Evolutionary conservation across 2,888 invertebrate species (phyloP).

Genomic region (Colletes collaris): DNA sequence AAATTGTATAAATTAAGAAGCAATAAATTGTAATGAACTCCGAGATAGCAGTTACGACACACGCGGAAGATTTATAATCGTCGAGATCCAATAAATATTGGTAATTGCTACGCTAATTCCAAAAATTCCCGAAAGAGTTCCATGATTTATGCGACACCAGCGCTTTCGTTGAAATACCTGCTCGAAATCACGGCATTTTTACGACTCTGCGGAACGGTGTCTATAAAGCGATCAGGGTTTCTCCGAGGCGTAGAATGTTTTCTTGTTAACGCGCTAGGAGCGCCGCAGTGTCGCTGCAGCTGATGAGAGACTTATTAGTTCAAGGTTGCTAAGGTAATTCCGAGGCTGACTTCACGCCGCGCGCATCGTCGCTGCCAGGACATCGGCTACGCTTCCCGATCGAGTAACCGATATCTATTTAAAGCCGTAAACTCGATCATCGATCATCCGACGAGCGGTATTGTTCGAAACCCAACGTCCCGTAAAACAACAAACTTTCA

Average conservation of each 20-base stretch:
- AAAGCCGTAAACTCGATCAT: constrained; percentile 35
- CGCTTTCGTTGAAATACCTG: constrained; percentile 27
- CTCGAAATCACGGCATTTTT: constrained; percentile 36
- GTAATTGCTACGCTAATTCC: constrained; percentile 40
- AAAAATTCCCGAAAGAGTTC: too few species aligned
- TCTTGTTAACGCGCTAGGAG: constrained; percentile 37
- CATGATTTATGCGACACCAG: constrained; percentile 34
- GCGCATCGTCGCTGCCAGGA: constrained; percentile 40
- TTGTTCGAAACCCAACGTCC: too few species aligned
- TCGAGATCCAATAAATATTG: constrained; percentile 24
- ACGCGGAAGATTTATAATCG: constrained; percentile 27
- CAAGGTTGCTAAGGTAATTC: constrained; percentile 59
- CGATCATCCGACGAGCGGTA: constrained; percentile 8
- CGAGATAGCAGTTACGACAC: not conserved
- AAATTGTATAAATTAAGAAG: not conserved
- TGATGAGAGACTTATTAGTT: constrained; percentile 57
- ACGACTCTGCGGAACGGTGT: constrained; percentile 35
- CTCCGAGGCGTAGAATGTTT: constrained; percentile 34
- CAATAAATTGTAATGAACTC: constrained; percentile 2
- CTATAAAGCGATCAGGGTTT: constrained; percentile 10
- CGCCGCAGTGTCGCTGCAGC: constrained; percentile 49
- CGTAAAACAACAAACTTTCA: too few species aligned
- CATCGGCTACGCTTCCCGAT: constrained; percentile 24
- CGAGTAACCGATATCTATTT: constrained; percentile 6
- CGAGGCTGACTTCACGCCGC: constrained; percentile 48